Conservation (phyloP, 1,140 invertebrate genomes). For the Galendromus occidentalis region DNA sequence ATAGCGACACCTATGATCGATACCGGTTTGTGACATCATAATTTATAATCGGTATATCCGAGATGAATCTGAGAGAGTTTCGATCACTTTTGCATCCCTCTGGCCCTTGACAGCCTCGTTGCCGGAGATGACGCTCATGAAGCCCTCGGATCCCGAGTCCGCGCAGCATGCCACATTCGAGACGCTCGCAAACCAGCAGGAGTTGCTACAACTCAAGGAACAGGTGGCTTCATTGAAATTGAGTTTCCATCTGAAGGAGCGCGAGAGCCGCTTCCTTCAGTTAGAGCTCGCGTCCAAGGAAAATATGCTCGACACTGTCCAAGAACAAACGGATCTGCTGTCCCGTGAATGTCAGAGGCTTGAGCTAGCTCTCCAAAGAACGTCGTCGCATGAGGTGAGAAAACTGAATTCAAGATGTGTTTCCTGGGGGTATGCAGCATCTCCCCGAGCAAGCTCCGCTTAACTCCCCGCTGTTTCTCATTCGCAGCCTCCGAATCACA, state of each 20-base stretch:
- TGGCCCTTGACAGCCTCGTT: no score
- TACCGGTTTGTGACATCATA: not conserved
- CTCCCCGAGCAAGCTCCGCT: no score
- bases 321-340: slow-evolving; percentile 2
- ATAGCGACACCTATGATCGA: not conserved
- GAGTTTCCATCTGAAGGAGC: not conserved
- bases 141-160: no score
- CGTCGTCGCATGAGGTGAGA: not conserved
- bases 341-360: not conserved
- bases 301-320: not conserved
- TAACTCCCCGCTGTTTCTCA: not conserved
- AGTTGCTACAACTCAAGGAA: not conserved
- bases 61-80: no score
- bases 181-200: not conserved
- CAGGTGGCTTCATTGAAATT: slow-evolving; percentile 2
- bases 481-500: not conserved
- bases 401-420: no score
- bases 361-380: slow-evolving; percentile 2
- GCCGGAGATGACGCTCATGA: no score
- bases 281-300: not conserved
- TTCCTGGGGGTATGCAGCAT: no score
- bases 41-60: no score
- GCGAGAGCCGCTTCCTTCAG: not conserved
- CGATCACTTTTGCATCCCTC: no score
- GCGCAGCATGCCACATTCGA: not conserved